These are phyloP conservation scores for Novumbra hubbsi DNA, from an alignment of 2,797 vertebrate genomes.

Conservation along the genomic window DNA sequence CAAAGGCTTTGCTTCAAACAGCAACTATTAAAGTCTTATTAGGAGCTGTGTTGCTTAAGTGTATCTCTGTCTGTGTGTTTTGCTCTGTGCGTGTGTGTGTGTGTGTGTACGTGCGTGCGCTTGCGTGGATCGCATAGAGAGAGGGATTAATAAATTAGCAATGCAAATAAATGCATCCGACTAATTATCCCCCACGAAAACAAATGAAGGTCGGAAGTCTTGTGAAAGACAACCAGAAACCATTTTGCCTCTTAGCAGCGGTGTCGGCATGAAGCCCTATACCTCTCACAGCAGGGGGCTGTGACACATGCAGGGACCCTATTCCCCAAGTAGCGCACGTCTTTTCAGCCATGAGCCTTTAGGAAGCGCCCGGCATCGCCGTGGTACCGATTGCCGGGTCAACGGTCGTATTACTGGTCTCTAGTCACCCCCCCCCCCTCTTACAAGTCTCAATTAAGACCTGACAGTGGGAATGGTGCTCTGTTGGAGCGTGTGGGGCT, in stretches of 20 bases:
- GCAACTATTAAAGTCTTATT: conserved; percentile 42
- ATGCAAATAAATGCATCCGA: conserved; percentile 72
- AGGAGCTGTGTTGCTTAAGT: conserved; percentile 44
- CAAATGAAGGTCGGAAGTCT: conserved; percentile 55
- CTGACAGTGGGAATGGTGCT: neutral
- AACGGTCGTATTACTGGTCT: neutral
- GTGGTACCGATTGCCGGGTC: conserved; percentile 1
- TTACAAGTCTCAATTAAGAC: neutral
- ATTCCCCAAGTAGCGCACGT: neutral
- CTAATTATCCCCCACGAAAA: conserved; percentile 71
- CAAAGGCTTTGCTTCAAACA: conserved; percentile 42
- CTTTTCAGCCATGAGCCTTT: neutral
- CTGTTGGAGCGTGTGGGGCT: neutral
- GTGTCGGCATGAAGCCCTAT: neutral
- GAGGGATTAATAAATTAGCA: conserved; percentile 68
- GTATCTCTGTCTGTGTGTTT: conserved; percentile 24
- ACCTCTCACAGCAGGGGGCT: neutral
- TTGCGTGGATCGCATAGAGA: conserved; percentile 24
- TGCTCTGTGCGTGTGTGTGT: conserved; percentile 10
- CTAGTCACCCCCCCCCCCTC: neutral
- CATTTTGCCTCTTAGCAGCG: conserved; percentile 2
- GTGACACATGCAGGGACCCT: neutral
- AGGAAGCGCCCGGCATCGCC: neutral
- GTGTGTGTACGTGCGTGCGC: conserved; percentile 4
- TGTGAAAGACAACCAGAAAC: conserved; percentile 7